A percentile compares a stretch with the other conserved stretches of the same genome.
These are phyloP conservation scores for Yponomeuta evonymella DNA, from an alignment of 2,888 invertebrate genomes.

Conservation along the genomic window DNA sequence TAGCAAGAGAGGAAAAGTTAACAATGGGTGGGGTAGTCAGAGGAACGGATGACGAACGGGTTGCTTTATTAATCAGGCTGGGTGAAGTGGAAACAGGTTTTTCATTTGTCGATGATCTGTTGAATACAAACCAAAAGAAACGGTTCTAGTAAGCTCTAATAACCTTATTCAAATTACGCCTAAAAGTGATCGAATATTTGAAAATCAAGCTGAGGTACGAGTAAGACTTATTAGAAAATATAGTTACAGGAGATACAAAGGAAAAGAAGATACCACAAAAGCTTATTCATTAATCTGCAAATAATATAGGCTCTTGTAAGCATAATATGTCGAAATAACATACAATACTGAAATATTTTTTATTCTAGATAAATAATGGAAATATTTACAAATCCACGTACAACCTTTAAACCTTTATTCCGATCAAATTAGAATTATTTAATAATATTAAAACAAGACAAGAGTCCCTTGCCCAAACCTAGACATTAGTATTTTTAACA, in stretches of 20 bases:
- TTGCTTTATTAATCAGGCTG: conserved; percentile 36
- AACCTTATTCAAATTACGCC: conserved; percentile 18
- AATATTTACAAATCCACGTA: conserved; percentile 28
- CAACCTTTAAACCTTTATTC: conserved; percentile 50
- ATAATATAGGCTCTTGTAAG: conserved; percentile 16
- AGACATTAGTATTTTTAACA: conserved; percentile 32
- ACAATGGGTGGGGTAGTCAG: conserved; percentile 45
- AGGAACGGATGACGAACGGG: conserved; percentile 43
- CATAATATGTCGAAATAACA: conserved; percentile 12
- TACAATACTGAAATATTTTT: conserved; percentile 3
- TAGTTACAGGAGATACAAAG: conserved; percentile 24
- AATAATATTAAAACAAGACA: conserved; percentile 26
- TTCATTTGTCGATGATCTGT: conserved; percentile 75
- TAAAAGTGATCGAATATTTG: neutral
- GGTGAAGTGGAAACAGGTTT: conserved; percentile 54
- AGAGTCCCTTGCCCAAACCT: conserved; percentile 20
- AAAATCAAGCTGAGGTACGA: neutral
- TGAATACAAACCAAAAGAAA: conserved; percentile 73
- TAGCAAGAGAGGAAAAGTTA: conserved; percentile 65
- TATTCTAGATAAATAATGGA: conserved; percentile 6
- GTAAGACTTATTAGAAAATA: neutral
- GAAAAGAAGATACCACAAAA: conserved; percentile 67
- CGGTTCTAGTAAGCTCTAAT: conserved; percentile 59
- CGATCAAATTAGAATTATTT: conserved; percentile 13
- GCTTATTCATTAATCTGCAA: conserved; percentile 27